Conservation (phyloP, 2,888 invertebrate genomes). For the Pachycephus smyrnensis region DNA sequence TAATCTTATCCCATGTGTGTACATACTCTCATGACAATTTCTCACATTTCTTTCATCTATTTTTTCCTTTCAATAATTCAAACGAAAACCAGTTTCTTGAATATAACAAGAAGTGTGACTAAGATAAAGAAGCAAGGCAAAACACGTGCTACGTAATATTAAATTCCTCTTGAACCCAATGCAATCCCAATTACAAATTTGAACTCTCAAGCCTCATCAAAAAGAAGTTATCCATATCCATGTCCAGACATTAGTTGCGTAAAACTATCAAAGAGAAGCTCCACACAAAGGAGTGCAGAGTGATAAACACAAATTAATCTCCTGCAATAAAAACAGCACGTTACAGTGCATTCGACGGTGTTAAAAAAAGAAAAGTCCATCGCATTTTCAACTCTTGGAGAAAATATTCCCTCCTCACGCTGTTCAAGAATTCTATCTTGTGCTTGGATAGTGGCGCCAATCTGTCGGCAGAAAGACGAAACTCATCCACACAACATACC, state of each 20-base stretch:
- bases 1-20: neutral
- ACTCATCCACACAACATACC: neutral
- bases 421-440: constrained; percentile 16
- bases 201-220: neutral
- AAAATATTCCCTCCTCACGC: neutral
- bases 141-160: neutral
- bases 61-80: neutral
- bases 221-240: neutral
- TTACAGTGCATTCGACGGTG: neutral
- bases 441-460: constrained; percentile 51
- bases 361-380: neutral
- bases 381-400: neutral
- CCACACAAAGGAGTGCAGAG: neutral
- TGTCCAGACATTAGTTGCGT: neutral
- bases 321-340: neutral
- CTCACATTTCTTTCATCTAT: neutral
- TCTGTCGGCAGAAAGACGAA: constrained; percentile 30
- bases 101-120: neutral
- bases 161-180: neutral
- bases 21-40: neutral
- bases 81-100: neutral
- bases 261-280: neutral
- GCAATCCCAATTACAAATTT: neutral
- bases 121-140: neutral
- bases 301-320: neutral